Percentiles rank a stretch among this genome's conserved stretches.
phyloP scores from a whole-genome alignment of 2,113 vertebrate genomes.

The Neolamprologus tretocephalus region DNA sequence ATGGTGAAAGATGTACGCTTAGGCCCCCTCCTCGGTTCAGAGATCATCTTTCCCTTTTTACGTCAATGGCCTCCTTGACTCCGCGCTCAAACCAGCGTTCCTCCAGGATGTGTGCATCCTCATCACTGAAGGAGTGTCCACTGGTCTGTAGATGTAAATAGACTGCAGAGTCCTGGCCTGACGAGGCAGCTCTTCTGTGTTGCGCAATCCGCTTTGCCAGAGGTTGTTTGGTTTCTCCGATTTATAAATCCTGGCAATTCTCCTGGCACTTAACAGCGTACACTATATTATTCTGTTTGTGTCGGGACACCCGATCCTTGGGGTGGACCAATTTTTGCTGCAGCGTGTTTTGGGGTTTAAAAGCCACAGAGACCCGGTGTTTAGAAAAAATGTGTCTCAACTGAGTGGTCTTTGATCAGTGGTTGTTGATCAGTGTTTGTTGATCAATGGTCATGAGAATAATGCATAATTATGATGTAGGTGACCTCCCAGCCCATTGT shows the following conservation, averaged over 20 bases:
- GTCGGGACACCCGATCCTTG: background rate
- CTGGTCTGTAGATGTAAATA: background rate
- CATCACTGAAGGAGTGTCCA: background rate
- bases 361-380: background rate
- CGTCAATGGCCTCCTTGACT: background rate
- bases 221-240: background rate
- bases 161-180: background rate
- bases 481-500: background rate
- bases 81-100: rapidly evolving
- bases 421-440: background rate
- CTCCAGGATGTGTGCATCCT: background rate
- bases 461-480: background rate
- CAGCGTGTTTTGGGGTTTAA: background rate
- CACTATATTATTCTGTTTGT: background rate
- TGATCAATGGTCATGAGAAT: background rate
- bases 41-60: background rate
- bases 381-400: background rate
- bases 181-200: background rate
- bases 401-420: background rate
- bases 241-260: background rate
- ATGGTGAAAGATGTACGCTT: background rate
- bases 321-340: background rate
- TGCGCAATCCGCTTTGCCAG: rapidly evolving
- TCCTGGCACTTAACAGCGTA: background rate
- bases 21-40: background rate